Conservation (phyloP, 2,888 invertebrate species). For the Drosophila planitibia region DNA sequence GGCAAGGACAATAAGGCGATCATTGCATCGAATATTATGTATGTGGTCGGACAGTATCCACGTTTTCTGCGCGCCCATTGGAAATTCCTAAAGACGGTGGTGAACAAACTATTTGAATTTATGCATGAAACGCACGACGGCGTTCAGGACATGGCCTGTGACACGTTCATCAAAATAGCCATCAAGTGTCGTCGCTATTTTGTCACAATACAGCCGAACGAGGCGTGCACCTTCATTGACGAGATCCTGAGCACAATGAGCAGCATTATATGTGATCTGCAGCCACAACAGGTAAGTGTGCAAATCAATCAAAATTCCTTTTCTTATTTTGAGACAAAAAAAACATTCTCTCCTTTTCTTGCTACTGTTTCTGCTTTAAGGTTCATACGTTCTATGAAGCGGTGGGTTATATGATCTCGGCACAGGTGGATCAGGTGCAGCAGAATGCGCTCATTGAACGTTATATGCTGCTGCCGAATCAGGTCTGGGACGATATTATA, state of each 20-base stretch:
- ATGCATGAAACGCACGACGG: constrained; percentile 99
- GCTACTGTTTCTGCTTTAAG: constrained; percentile 50
- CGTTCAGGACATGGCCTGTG: constrained; percentile 99
- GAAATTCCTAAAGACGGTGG: constrained; percentile 99
- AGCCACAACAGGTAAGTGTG: constrained; percentile 94
- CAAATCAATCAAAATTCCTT: background rate
- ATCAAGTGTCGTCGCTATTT: constrained; percentile 99
- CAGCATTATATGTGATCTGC: constrained; percentile 99
- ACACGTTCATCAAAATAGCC: constrained; percentile 99
- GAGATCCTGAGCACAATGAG: constrained; percentile 98
- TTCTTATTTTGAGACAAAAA: background rate
- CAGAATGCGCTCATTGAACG: constrained; percentile 98
- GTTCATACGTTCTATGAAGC: constrained; percentile 99
- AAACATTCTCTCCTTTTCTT: background rate
- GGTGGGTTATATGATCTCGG: constrained; percentile 99
- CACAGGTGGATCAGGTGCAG: constrained; percentile 94
- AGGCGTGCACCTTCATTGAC: constrained; percentile 98
- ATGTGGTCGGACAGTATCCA: constrained; percentile 99
- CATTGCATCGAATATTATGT: constrained; percentile 99
- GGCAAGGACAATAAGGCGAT: constrained; percentile 99
- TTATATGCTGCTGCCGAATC: constrained; percentile 98
- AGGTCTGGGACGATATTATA: constrained; percentile 99
- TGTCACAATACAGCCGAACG: constrained; percentile 97
- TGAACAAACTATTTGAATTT: constrained; percentile 99
- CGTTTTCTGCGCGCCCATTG: constrained; percentile 99